These are phyloP conservation scores for Cyprinodon tularosa DNA, from an alignment of 2,113 vertebrate genomes.

Conservation along the genomic window DNA sequence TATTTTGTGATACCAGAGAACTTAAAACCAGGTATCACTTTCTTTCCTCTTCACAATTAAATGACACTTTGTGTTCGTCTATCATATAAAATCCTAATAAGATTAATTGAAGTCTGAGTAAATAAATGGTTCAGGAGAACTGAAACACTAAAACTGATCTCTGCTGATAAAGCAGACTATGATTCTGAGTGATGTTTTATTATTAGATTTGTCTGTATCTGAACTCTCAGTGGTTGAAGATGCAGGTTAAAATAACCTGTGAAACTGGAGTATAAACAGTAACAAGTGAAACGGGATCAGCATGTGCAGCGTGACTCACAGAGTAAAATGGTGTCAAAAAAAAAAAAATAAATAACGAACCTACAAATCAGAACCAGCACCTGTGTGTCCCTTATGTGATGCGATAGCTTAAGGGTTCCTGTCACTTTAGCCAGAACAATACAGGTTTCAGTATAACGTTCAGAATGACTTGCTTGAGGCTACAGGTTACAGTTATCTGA, in stretches of 20 bases:
- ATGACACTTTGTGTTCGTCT: too few species aligned
- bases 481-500: conserved; percentile 13
- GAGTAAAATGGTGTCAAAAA: background rate
- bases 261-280: background rate
- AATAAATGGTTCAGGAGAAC: too few species aligned
- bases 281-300: background rate
- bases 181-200: too few species aligned
- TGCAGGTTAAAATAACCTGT: conserved; percentile 9
- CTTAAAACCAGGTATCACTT: too few species aligned
- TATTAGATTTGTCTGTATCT: background rate
- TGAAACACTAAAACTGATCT: too few species aligned
- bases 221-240: conserved; percentile 17
- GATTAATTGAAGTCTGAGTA: too few species aligned
- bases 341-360: background rate
- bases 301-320: conserved; percentile 14
- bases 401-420: conserved; percentile 31
- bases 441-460: conserved; percentile 11
- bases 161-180: too few species aligned
- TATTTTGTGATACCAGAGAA: too few species aligned
- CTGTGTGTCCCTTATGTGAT: conserved; percentile 37
- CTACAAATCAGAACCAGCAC: conserved; percentile 49
- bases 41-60: too few species aligned
- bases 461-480: conserved; percentile 15
- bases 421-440: conserved; percentile 46
- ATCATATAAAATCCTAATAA: too few species aligned